Conservation (phyloP, 2,113 vertebrate species). For the Aix galericulata region DNA sequence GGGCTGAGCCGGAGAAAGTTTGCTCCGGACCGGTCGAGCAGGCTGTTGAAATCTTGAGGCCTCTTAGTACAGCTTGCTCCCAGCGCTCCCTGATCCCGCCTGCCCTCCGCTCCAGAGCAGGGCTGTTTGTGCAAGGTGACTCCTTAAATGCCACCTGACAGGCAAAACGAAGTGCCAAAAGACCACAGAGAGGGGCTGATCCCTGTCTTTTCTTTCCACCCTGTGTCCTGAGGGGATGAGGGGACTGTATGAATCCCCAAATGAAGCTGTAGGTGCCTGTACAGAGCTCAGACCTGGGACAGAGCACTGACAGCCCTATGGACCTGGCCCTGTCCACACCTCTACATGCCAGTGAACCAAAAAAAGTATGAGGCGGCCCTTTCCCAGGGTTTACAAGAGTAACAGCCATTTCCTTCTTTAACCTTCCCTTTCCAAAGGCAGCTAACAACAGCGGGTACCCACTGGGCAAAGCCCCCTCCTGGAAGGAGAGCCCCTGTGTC, state of each 20-base stretch:
- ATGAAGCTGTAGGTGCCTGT: not conserved
- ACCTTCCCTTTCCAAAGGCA: not conserved
- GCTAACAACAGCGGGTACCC: not conserved
- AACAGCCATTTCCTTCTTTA: not conserved
- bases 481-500: not conserved
- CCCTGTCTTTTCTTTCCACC: not conserved
- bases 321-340: not conserved
- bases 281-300: not conserved
- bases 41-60: not conserved
- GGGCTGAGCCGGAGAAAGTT: not conserved
- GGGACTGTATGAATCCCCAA: not conserved
- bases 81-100: not conserved
- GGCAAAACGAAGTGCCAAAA: not conserved
- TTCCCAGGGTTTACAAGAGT: not conserved
- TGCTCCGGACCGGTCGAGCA: not conserved
- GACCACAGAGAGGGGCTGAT: not conserved
- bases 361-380: not conserved
- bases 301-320: accelerated
- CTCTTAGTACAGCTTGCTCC: not conserved
- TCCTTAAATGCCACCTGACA: not conserved
- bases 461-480: not conserved
- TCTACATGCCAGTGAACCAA: accelerated
- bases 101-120: not conserved
- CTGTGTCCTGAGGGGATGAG: accelerated
- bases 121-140: not conserved